Conservation (phyloP, 2,888 invertebrate genomes). For the Drosophila lacicola region DNA sequence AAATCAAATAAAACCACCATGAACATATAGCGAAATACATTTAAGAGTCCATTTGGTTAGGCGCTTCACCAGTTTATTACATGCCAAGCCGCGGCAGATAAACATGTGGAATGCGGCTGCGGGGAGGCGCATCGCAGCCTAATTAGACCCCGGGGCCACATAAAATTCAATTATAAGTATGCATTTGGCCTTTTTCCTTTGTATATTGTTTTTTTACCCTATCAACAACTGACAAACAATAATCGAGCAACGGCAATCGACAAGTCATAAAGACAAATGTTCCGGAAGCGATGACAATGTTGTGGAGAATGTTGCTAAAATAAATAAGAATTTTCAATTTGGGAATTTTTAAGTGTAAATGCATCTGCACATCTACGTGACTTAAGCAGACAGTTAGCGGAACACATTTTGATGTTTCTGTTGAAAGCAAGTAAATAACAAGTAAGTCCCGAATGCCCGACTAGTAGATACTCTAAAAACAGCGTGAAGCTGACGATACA, state of each 20-base stretch:
- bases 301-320: conserved; percentile 63
- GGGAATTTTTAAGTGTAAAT: conserved; percentile 7
- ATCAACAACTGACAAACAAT: conserved; percentile 26
- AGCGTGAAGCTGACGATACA: too few species aligned
- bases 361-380: conserved; percentile 28
- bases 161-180: conserved; percentile 70
- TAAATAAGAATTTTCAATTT: conserved; percentile 28
- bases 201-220: conserved; percentile 16
- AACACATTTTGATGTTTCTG: conserved; percentile 53
- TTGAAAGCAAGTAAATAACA: conserved; percentile 32
- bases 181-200: conserved; percentile 19
- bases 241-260: conserved; percentile 50
- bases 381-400: conserved; percentile 30
- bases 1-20: conserved; percentile 68
- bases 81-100: conserved; percentile 36
- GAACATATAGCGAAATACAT: conserved; percentile 42
- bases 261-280: conserved; percentile 54
- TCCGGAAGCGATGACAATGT: conserved; percentile 43
- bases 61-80: conserved; percentile 54
- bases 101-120: conserved; percentile 60
- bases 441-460: background rate
- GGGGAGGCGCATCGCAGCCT: conserved; percentile 33
- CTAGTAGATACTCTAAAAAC: background rate
- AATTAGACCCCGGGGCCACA: conserved; percentile 72
- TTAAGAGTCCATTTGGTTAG: conserved; percentile 46